Percentiles rank a stretch among this genome's conserved stretches.
phyloP scores from a whole-genome alignment of 2,113 vertebrate genomes.

The Monarcha castaneiventris region DNA sequence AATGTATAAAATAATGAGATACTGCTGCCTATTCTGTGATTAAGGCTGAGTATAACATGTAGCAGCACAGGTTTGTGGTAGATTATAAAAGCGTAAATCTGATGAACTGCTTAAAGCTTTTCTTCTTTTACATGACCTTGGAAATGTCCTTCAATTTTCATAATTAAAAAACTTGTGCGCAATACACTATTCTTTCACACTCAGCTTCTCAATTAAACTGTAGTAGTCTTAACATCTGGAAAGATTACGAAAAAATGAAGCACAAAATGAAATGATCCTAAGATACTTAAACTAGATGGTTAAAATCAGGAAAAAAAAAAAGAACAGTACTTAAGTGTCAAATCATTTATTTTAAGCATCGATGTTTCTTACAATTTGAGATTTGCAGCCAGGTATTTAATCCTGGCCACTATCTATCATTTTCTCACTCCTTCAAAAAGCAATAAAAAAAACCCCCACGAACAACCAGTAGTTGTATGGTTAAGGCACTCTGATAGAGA shows the following conservation, averaged over 20 bases:
- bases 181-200: neutral
- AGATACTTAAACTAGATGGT: neutral
- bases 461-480: neutral
- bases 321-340: rapidly evolving
- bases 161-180: neutral
- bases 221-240: neutral
- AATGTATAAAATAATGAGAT: neutral
- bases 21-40: neutral
- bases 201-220: neutral
- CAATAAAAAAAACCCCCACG: neutral
- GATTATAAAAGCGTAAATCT: neutral
- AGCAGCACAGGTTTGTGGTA: neutral
- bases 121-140: neutral
- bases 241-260: neutral
- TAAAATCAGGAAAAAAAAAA: neutral
- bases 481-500: neutral
- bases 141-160: neutral
- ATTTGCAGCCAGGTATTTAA: neutral
- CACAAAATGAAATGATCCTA: neutral
- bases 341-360: neutral
- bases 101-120: neutral
- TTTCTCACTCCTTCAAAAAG: neutral
- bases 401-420: neutral
- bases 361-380: neutral
- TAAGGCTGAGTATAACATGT: neutral